Evolutionary conservation across 2,888 invertebrate species (phyloP).

Genomic region (Griposia aprilina): DNA sequence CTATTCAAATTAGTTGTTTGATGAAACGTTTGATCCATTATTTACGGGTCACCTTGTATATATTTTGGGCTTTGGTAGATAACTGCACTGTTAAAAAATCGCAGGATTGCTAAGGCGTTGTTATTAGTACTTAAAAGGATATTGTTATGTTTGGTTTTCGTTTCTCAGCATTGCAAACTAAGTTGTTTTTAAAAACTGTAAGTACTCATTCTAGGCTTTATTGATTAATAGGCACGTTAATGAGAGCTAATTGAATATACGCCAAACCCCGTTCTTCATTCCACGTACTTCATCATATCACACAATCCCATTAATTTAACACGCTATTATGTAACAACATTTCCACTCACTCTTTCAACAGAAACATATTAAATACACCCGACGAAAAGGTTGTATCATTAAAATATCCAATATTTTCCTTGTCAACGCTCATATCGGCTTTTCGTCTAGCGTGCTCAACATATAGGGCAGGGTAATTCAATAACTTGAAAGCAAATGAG

Average conservation of each 20-base stretch:
- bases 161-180: background rate
- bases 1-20: no score
- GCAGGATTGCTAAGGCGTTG: background rate
- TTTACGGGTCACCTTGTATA: no score
- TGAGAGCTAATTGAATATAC: background rate
- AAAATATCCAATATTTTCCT: slow-evolving; percentile 64
- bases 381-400: slow-evolving; percentile 54
- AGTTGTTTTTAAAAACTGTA: background rate
- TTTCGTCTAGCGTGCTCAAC: slow-evolving; percentile 33
- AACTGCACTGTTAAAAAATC: background rate
- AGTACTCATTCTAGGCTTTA: background rate
- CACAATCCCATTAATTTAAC: slow-evolving; percentile 19
- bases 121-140: no score
- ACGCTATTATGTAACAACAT: slow-evolving; percentile 27
- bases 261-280: background rate
- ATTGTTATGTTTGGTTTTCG: background rate
- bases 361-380: slow-evolving; percentile 43
- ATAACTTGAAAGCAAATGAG: slow-evolving; percentile 61
- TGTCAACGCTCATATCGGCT: slow-evolving; percentile 55
- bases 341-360: slow-evolving; percentile 19
- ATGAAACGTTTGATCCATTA: no score
- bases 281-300: slow-evolving; percentile 3
- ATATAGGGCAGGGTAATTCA: slow-evolving; percentile 59
- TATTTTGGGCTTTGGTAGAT: background rate
- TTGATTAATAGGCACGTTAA: background rate